Base-by-base conservation (phyloP, 2,113 vertebrate species). In the Aythya baeri region DNA sequence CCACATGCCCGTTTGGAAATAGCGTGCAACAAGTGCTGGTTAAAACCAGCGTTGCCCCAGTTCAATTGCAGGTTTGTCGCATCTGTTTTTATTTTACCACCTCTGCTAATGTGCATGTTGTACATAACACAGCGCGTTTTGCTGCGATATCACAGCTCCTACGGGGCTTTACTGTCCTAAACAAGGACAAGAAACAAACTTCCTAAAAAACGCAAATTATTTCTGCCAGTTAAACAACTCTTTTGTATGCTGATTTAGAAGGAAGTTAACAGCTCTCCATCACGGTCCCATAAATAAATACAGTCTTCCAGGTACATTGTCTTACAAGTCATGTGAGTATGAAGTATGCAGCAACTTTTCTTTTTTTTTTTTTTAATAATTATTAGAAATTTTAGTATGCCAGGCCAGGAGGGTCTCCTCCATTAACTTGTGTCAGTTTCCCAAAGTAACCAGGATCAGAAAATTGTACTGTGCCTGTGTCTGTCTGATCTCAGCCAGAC, bases 31-130 rank as follows among this genome's bases (percentile, higher is more conserved):
- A 4, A 41, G 32, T 9, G 5, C 4, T 7, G 58, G 3, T 10
- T 71, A 17, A 20, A 63, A 38, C 16, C 13, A 6, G 34, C 49
- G 1, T 26, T 11, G 44, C 23, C 23, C 20, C 20, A 2, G 5
- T n/a, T 71, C 16, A 1, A 15, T 13, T 18, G 57, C 41, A 17
- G 49, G 14, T 36, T 66, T 62, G 11, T 36, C 2, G 0, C 41
- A 1, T 27, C 54, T 61, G 0, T 36, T 26, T 68, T 43, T 71
- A n/a, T n/a, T 16, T 3, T 17, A 0, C 34, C 17, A 66, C 55
- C n/a, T 10, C 2, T 38, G 41, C 18, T 81, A 25, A 5, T 31
- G 32, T 15, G 2, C 4, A 5, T 43, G 1, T 50, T 44, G 17
- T 36, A 27, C 62, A 29, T 13, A 13, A 27, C 18, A 5, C 11